Evolutionary conservation across 2,888 invertebrate genomes (phyloP).

Genomic region (Pherbina coryleti): DNA sequence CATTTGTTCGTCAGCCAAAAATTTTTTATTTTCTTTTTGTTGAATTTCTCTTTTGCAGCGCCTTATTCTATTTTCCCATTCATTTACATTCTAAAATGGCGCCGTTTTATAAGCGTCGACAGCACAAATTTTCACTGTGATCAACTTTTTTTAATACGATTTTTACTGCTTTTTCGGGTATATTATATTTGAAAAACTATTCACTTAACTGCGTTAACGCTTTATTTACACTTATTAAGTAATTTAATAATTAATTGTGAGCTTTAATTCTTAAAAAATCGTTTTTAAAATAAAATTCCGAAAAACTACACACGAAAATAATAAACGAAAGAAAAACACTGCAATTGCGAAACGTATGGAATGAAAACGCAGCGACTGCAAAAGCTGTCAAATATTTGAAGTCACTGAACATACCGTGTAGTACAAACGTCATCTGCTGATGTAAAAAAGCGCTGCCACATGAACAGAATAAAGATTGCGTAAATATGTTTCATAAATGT

Average conservation of each 20-base stretch:
- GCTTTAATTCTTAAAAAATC: slow-evolving; percentile 47
- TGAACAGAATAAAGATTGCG: too few relatives aligned
- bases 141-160: slow-evolving; percentile 43
- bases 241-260: slow-evolving; percentile 42
- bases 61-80: slow-evolving; percentile 50
- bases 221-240: slow-evolving; percentile 31
- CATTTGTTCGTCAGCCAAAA: slow-evolving; percentile 38
- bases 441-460: background rate
- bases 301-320: slow-evolving; percentile 62
- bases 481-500: too few relatives aligned
- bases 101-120: slow-evolving; percentile 65
- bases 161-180: slow-evolving; percentile 25
- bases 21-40: slow-evolving; percentile 36
- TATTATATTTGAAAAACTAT: slow-evolving; percentile 40
- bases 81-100: slow-evolving; percentile 68
- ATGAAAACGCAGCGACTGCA: background rate
- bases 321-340: slow-evolving; percentile 64
- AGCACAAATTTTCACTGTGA: slow-evolving; percentile 52
- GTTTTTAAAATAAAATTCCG: slow-evolving; percentile 58
- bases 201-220: slow-evolving; percentile 2
- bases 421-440: background rate
- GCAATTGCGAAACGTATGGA: slow-evolving; percentile 30
- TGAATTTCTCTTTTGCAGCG: slow-evolving; percentile 46
- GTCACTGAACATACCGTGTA: background rate
- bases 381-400: background rate